Base-by-base conservation (phyloP, 2,113 vertebrate genomes). In the Dipodomys stephensi region DNA sequence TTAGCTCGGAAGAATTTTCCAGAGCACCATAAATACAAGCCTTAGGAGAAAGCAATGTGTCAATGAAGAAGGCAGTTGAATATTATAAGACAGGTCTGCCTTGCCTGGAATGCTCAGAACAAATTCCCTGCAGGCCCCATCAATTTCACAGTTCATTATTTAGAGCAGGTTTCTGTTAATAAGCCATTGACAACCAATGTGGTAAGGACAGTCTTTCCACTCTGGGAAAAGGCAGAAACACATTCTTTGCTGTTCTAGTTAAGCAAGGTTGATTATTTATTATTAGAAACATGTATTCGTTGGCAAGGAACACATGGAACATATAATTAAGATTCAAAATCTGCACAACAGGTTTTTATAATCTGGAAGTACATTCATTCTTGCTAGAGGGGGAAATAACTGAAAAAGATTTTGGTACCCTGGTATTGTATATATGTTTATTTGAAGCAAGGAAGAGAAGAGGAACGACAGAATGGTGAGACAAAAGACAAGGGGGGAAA, bases 261-360 rank as follows among this genome's bases (percentile, higher is more conserved):
- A 94, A 93, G 90, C n/a, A 76, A 92, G 83, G 44, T 74, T 93
- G 86, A 95, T 91, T 76, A 92, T 72, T 96, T 90, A 90, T 92
- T 89, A 90, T 80, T 93, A 94, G 69, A 83, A 93, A 93, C 88
- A 82, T 83, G 72, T 68, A 94, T 94, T 93, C 89, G 57, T 87
- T 93, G 77, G 86, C 72, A 93, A 73, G 28, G 11, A 90, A 68
- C 74, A 94, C 76, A 71, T 92, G 79, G 23, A 87, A 65, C 53
- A 74, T 18, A 73, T 68, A 95, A 95, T 89, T 92, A 90, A 53
- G 85, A 95, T 64, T 69, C 53, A 88, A 62, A 77, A 92, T 91
- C 88, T 93, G 91, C 53, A 88, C 46, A 74, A 86, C 67, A 88
- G 60, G 35, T 62, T 93, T 64, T 93, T 90, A 7, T 79, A 83